Percentiles rank a stretch among this genome's conserved stretches.
Evolutionary conservation across 2,113 vertebrate species (phyloP).

Genomic region (Gopherus evgoodei): DNA sequence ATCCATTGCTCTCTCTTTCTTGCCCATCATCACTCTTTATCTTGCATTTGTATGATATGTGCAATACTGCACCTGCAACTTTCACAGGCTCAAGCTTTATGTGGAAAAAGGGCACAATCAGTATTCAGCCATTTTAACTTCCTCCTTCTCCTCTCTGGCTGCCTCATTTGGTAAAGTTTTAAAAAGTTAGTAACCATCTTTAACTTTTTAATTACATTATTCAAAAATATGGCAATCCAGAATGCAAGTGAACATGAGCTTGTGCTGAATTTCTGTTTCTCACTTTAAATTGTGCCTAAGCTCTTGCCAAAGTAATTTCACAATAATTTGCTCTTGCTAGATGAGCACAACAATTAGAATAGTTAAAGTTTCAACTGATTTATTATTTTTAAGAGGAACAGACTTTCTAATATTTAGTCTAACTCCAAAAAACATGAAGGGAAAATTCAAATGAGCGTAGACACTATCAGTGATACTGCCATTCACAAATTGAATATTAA

Average conservation of each 20-base stretch:
- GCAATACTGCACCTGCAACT: too few relatives aligned
- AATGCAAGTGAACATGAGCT: not conserved
- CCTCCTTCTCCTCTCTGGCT: not conserved
- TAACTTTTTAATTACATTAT: not conserved
- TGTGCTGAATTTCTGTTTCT: too few relatives aligned
- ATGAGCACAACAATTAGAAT: not conserved
- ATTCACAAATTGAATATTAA: not conserved
- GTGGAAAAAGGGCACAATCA: not conserved
- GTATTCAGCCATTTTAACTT: not conserved
- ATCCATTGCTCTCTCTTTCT: not conserved
- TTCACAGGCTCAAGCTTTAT: not conserved
- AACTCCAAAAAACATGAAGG: not conserved
- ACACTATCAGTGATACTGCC: not conserved
- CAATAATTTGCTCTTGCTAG: not conserved
- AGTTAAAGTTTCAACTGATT: not conserved
- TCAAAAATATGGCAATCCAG: not conserved
- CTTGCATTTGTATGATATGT: not conserved
- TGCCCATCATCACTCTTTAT: not conserved
- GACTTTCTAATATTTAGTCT: not conserved
- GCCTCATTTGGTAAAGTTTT: not conserved
- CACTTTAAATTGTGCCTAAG: not conserved
- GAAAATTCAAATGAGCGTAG: not conserved
- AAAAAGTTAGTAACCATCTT: not conserved
- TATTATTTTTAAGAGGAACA: not conserved
- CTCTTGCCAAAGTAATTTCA: not conserved